Base-by-base conservation (phyloP, 2,888 invertebrate species). In the Hartigia nigra region DNA sequence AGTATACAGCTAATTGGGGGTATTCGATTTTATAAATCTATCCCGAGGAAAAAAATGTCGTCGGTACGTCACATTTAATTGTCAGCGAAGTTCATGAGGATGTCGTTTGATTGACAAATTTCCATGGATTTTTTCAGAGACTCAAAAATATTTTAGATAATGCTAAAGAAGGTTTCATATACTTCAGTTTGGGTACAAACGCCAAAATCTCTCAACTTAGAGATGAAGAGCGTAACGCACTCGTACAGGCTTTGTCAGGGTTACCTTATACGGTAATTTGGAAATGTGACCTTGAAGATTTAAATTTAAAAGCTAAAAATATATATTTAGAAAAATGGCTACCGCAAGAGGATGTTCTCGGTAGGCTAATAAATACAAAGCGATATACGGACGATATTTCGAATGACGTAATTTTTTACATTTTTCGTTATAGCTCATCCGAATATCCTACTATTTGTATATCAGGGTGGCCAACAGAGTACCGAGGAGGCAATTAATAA, bases 131-230 rank as follows among this genome's bases (percentile, higher is more conserved):
- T 23, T 55, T 55, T 23, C 39, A 55, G 39, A 55, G 9, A 23
- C 23, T 55, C 4, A 0, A 55, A 23, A 36, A 74, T 12, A 78
- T 85, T 36, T 14, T 88, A 31, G 82, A 85, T 31, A 75, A 81
- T n/a, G 82, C 86, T 9, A 78, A 70, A 0, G 36, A 84, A n/a
- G 88, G 87, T 12, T 86, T 87, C 36, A 82, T 88, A 32, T 88
- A 83, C 31, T 81, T 88, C 9, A 87, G 84, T 76, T 69, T 88
- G 69, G 87, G 88, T 1, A 78, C 83, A 4, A 85, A 81, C 74
- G 36, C 81, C 23, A 76, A 76, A 5, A 78, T 83, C 32, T 70
- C 76, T 1, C 3, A 74, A 14, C 69, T 69, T 12, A 83, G 32
- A 9, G 1, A 31, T 0, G 4, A 79, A 3, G 35, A 81, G 4